Conservation (phyloP, 2,888 invertebrate species). For the Drosophila birchii region DNA sequence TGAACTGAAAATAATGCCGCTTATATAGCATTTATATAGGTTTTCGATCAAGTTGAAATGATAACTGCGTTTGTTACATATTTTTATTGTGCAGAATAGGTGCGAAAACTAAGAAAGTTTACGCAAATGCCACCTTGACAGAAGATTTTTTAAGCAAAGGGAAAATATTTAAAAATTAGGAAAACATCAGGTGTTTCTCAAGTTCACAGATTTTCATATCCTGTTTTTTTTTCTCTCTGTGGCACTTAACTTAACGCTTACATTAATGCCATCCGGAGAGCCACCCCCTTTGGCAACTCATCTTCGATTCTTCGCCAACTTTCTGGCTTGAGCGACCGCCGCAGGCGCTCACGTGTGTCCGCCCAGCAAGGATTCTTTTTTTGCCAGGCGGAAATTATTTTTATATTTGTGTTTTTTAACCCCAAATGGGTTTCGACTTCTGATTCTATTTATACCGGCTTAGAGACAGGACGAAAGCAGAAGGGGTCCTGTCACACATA, state of each 20-base stretch:
- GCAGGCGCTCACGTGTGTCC: conserved; percentile 71
- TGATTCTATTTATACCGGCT: conserved; percentile 61
- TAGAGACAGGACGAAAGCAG: conserved; percentile 4
- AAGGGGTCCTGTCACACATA: conserved; percentile 23
- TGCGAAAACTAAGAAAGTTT: too few relatives aligned
- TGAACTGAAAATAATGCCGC: background rate
- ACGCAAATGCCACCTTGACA: too few relatives aligned
- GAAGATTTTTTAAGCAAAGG: background rate
- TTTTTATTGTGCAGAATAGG: too few relatives aligned
- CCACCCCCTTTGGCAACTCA: conserved; percentile 11
- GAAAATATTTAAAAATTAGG: background rate
- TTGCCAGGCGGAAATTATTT: conserved; percentile 68
- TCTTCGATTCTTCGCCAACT: conserved; percentile 23
- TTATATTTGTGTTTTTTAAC: conserved; percentile 66
- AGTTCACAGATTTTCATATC: background rate
- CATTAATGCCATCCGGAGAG: background rate
- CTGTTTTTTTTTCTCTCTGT: background rate
- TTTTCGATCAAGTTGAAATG: too few relatives aligned
- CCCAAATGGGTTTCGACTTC: conserved; percentile 59
- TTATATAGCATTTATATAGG: too few relatives aligned
- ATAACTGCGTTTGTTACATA: too few relatives aligned
- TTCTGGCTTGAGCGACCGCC: conserved; percentile 19
- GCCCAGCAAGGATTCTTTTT: conserved; percentile 60
- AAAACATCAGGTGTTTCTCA: background rate
- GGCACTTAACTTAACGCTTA: conserved; percentile 6